Conservation (phyloP, 1,140 invertebrate species). For the Zaprionus inermis region DNA sequence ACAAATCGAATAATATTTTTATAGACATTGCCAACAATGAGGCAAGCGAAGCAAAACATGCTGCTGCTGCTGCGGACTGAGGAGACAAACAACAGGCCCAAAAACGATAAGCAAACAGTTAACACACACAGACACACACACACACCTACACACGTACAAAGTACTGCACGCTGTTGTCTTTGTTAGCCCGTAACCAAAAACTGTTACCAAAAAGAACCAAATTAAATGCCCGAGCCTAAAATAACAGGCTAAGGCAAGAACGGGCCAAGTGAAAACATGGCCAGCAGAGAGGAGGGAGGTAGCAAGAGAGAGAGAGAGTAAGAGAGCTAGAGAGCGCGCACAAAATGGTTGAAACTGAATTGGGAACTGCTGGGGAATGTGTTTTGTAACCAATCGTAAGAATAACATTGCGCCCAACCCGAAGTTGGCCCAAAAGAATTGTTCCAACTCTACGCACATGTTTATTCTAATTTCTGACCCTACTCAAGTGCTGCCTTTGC, state of each 20-base stretch:
- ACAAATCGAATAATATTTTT: slow-evolving; percentile 80
- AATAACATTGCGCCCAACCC: slow-evolving; percentile 58
- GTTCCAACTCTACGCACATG: slow-evolving; percentile 55
- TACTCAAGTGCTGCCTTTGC: slow-evolving; percentile 61
- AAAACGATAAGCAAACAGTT: slow-evolving; percentile 75
- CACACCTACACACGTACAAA: slow-evolving; percentile 30
- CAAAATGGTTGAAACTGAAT: slow-evolving; percentile 58
- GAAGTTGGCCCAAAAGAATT: slow-evolving; percentile 47
- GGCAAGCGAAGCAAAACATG: slow-evolving; percentile 55
- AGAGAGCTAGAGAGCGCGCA: no score
- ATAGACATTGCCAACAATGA: slow-evolving; percentile 70
- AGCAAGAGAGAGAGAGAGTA: not conserved
- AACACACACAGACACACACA: slow-evolving; percentile 33
- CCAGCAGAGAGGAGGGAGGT: slow-evolving; percentile 35
- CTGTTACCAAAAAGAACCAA: slow-evolving; percentile 72
- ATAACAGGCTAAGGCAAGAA: slow-evolving; percentile 61
- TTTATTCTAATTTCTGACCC: slow-evolving; percentile 84
- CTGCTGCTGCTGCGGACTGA: slow-evolving; percentile 30
- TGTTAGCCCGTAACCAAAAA: slow-evolving; percentile 47
- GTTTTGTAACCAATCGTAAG: slow-evolving; percentile 82
- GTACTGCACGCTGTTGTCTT: slow-evolving; percentile 32
- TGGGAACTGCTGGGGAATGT: slow-evolving; percentile 21
- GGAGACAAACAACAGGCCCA: slow-evolving; percentile 64
- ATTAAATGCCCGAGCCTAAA: slow-evolving; percentile 68
- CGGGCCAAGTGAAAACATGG: slow-evolving; percentile 73